Evolutionary conservation across 2,113 vertebrate species (phyloP), one percentile per base, ranked within the genome.

Genomic region (Hemibagrus wyckioides): DNA sequence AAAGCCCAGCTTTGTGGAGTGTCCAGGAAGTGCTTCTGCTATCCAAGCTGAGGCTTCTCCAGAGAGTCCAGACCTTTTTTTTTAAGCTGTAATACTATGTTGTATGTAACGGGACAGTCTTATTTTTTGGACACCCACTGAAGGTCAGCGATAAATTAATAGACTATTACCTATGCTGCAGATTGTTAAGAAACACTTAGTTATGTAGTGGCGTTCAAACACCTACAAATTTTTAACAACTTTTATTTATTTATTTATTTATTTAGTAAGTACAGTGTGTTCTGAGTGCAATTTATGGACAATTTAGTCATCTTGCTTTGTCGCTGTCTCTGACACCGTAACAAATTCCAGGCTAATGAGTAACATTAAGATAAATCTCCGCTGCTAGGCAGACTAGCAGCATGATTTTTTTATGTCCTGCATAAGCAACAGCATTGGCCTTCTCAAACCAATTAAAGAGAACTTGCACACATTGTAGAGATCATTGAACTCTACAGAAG

Each of bases 301-400:
- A 85, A 54, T 56, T 84, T 73, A 36, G 50, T 56, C 83, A 28
- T 85, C 57, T 69, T 57, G 52, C 69, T 54, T 3, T 57, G 69
- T 39, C 30, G 11, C 41, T 67, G 44, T 54, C 30, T 56, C 30
- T 71, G 82, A 33, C 65, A 36, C n/a, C 82, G 11, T 44, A 48
- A 15, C 83, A 44, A 39, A 14, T 41, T 52, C 23, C 33, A 14
- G 39, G 50, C 54, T 77, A 77, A 85, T 77, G n/a, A 85, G 84
- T 19, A 77, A 57, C 41, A 79, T 77, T 79, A 79, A 48, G 56
- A 63, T 85, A 39, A 77, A 50, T 77, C 71, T n/a, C 67, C 28
- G 33, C 84, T 50, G 71, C 56, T 33, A n/a, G n/a, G n/a, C n/a
- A n/a, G n/a, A n/a, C n/a, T n/a, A n/a, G 65, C 80, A 75, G 28